Evolutionary conservation across 2,797 vertebrate species (phyloP).

Genomic region (Sternotherus odoratus): DNA sequence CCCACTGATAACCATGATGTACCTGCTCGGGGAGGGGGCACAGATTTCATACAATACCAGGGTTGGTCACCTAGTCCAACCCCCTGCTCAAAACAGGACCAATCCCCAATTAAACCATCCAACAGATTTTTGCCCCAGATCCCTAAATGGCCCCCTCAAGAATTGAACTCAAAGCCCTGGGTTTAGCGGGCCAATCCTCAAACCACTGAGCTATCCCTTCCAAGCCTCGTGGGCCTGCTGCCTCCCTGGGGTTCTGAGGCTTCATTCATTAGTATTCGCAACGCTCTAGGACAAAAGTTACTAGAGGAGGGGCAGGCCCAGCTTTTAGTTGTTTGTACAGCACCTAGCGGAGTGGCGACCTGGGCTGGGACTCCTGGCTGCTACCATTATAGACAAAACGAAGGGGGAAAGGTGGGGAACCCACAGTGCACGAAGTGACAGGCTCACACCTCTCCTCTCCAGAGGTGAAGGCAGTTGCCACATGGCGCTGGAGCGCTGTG

Average conservation of each 20-base stretch:
- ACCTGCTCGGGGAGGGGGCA: background rate
- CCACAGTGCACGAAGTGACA: background rate
- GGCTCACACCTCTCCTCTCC: background rate
- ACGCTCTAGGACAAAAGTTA: background rate
- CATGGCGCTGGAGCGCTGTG: background rate
- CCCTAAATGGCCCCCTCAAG: too few relatives aligned
- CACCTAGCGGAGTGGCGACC: background rate
- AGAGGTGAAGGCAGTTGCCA: too few relatives aligned
- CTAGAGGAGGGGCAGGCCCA: background rate
- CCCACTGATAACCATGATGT: background rate
- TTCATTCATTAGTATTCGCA: background rate
- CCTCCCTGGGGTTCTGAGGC: background rate
- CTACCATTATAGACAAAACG: background rate
- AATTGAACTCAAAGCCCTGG: too few relatives aligned
- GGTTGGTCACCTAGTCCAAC: too few relatives aligned
- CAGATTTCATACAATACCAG: too few relatives aligned
- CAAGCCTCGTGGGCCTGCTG: background rate
- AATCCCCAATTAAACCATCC: too few relatives aligned
- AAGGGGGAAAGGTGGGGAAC: background rate
- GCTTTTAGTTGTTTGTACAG: background rate
- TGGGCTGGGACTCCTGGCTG: background rate
- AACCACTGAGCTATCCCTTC: too few relatives aligned
- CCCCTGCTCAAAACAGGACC: too few relatives aligned
- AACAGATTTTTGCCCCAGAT: too few relatives aligned
- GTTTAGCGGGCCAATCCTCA: too few relatives aligned